Percentiles rank a stretch among this genome's conserved stretches.
phyloP scores from a whole-genome alignment of 1,140 invertebrate species.

The Brachionus plicatilis region DNA sequence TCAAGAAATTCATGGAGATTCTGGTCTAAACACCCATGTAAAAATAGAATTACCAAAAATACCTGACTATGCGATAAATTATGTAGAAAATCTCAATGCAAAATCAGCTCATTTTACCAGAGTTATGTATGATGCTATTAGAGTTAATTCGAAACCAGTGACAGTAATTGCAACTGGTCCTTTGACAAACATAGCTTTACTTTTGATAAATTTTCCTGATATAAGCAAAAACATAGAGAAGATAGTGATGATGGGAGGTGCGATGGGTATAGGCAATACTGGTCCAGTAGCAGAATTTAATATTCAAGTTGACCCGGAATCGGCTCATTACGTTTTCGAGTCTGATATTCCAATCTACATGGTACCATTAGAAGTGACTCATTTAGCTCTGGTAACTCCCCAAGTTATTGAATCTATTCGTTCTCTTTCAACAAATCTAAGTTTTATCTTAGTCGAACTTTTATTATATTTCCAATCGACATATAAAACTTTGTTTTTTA shows the following conservation, averaged over 20 bases:
- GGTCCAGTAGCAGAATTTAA: constrained; percentile 33
- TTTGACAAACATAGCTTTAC: constrained; percentile 29
- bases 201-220: constrained; percentile 30
- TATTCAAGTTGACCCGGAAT: constrained; percentile 34
- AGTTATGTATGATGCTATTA: constrained; percentile 16
- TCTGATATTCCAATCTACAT: constrained; percentile 32
- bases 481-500: constrained; percentile 25
- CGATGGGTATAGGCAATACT: constrained; percentile 22
- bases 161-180: constrained; percentile 37
- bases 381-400: constrained; percentile 4
- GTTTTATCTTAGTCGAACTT: neutral
- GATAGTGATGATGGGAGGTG: constrained; percentile 35
- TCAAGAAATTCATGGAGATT: constrained; percentile 39
- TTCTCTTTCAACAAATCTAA: neutral
- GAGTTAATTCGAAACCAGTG: neutral
- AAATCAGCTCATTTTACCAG: neutral
- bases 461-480: constrained; percentile 11
- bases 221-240: neutral
- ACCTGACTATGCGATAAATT: constrained; percentile 18
- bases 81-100: neutral
- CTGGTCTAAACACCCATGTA: constrained; percentile 25
- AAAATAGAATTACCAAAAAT: constrained; percentile 1
- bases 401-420: neutral
- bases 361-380: constrained; percentile 40
- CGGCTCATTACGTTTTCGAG: constrained; percentile 28